Base-by-base conservation (phyloP, 2,888 invertebrate species). In the Drosophila quinaria region DNA sequence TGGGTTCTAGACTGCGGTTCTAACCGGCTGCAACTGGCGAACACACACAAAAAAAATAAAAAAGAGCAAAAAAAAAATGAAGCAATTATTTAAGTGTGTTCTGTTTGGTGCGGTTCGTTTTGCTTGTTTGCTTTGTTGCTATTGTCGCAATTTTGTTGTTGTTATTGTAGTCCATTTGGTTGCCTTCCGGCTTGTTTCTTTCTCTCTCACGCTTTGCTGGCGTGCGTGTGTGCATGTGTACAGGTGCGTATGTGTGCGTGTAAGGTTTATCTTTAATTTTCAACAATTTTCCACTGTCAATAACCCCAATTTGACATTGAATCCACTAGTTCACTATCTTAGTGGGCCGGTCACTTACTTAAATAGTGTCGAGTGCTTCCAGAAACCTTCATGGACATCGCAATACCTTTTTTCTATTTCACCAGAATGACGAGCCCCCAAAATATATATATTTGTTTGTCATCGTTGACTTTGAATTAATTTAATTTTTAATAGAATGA, bases 391-490 rank as follows among this genome's bases (percentile, higher is more conserved):
- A 3, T 19, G 17, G 15, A 37, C 37, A 22, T 37, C 49, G 52
- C 17, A 17, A 44, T 54, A 49, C 42, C n/a, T 13, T 17, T 11
- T 17, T 13, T 10, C 31, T 87, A 84, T 89, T 84, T 81, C 85
- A 89, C 76, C 79, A 89, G 65, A 81, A 81, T 56, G 84, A 84
- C 84, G 89, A 89, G 84, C 84, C 84, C 89, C 89, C 87, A 89
- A 89, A 80, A 78, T 52, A 4, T 41, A n/a, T 33, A 11, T 39
- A 42, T 37, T 41, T 60, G 55, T 50, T 56, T 42, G 39, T 50
- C 22, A 58, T 55, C 46, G 42, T 70, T 59, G 52, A 59, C 56
- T 54, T 60, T 78, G 63, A 68, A 13, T 64, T 64, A 70, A 70
- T 58, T 42, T 33, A 33, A 59, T 51, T 41, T 52, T 25, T 46